Evolutionary conservation across 2,113 vertebrate species (phyloP), one percentile per base, ranked within the genome.

Genomic region (Chamaetylas fuelleborni): DNA sequence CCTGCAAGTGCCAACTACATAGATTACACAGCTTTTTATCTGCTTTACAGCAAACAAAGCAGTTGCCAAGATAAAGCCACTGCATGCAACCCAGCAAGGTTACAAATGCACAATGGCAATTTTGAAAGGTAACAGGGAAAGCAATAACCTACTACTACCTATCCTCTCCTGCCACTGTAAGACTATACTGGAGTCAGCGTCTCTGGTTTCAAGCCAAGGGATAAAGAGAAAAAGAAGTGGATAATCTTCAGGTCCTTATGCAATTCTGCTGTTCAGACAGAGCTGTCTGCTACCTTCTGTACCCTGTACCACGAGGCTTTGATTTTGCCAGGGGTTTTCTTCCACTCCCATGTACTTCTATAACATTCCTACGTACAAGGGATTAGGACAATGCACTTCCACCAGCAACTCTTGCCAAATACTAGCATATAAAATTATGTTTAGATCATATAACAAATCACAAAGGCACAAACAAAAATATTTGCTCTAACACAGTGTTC

Each of bases 51-150:
- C 76, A 94, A 96, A 91, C 79, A 95, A 92, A 96, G 91, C 81
- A 82, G 76, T 47, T 96, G 93, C 90, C 97, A 94, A 97, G 90
- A 94, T 81, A 93, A 96, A 95, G 81, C 79, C 79, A 84, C 42
- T 70, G 60, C 56, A n/a, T 11, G 6, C 79, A 93, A 60, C 53
- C 34, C 81, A 86, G 87, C n/a, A 86, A 72, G 65, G 74, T 61
- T 90, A 92, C 54, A 77, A 61, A 86, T 0, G 3, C 26, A 57
- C 36, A 93, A 43, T 3, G 16, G 80, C 40, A 89, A 82, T 64
- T 73, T 77, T 58, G 54, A 92, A 94, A 94, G 72, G 40, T 47
- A 92, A 86, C 36, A 82, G 14, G 57, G 82, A 64, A 25, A 90
- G 38, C 69, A 90, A 88, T 34, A 34, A 93, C 81, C 38, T 66